A percentile compares a stretch with the other conserved stretches of the same genome.
phyloP scores from a whole-genome alignment of 2,888 invertebrate genomes.

The Mylabris sibirica region DNA sequence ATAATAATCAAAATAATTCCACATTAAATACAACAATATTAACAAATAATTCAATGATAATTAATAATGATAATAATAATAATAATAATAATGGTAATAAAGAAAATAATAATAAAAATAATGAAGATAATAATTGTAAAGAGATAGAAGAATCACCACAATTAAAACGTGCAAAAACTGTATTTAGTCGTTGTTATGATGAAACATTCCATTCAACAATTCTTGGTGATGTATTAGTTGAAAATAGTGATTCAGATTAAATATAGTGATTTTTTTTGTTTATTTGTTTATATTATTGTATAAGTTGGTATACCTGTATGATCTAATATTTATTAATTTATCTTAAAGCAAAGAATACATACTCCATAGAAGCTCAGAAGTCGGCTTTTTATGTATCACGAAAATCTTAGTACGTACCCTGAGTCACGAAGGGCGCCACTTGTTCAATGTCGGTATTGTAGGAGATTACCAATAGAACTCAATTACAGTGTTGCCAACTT shows the following conservation, averaged over 20 bases:
- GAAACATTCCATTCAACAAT: slow-evolving; percentile 71
- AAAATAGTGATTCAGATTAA: slow-evolving; percentile 69
- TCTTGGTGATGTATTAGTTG: slow-evolving; percentile 70
- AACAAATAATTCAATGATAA: not conserved
- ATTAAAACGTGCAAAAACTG: slow-evolving; percentile 67
- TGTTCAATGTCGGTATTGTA: no score
- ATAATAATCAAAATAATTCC: slow-evolving; percentile 59
- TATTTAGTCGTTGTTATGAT: slow-evolving; percentile 79
- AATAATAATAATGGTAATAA: not conserved
- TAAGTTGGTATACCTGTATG: not conserved
- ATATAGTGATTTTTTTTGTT: slow-evolving; percentile 3
- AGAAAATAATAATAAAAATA: not conserved
- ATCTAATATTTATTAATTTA: no score
- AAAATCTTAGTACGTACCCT: no score
- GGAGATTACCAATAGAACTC: no score
- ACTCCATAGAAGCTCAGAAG: no score
- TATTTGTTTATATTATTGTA: no score
- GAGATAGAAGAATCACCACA: slow-evolving; percentile 56
- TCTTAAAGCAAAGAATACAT: no score
- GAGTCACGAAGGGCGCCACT: no score
- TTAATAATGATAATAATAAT: not conserved
- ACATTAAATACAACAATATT: slow-evolving; percentile 41
- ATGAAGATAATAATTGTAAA: not conserved
- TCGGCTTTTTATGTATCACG: no score
- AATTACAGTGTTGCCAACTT: no score